Base-by-base conservation (phyloP, 2,888 invertebrate genomes). In the Philopedon plagiatum region DNA sequence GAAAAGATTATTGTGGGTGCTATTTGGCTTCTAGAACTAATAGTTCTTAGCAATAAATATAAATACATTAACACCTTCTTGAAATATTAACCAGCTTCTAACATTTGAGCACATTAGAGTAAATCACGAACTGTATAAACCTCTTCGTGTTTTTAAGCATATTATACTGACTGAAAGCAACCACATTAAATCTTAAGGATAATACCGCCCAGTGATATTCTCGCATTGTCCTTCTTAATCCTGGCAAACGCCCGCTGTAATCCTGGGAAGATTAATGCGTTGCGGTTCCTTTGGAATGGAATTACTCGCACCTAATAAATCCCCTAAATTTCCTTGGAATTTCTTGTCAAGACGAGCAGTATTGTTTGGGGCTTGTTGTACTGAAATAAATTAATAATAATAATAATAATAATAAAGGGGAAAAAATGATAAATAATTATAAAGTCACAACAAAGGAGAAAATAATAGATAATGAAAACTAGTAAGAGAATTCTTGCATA, bases 251-350 rank as follows among this genome's bases (percentile, higher is more conserved):
- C 64, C 49, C 46, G 19, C 57, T 23, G 63, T 70, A 70, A 70
- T 71, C 65, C 65, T 41, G 60, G 23, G 19, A 54, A 61, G 71
- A 71, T 65, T 60, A 65, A 71, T 71, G 65, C 29, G 41, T 44
- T 65, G 71, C 71, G 71, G 71, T 71, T 51, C 26, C 71, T 61
- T 58, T 54, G 54, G 71, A 29, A 51, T 51, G 41, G 57, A 71
- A 63, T 63, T 63, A 54, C 37, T 51, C 51, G 37, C 63, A 63
- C 51, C 49, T 26, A 57, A 57, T 57, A 57, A 57, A 57, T 57
- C 37, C 57, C 23, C n/a, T 49, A 49, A 49, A 23, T 49, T n/a
- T 49, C 5, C 23, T 37, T 37, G 44, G 61, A 61, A 61, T 61
- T 44, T 41, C 61, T 13, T 41, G 21, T 61, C 4, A 26, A 21